Evolutionary conservation across 2,113 vertebrate genomes (phyloP), one percentile per base, ranked within the genome.

Genomic region (Cavia aperea): DNA sequence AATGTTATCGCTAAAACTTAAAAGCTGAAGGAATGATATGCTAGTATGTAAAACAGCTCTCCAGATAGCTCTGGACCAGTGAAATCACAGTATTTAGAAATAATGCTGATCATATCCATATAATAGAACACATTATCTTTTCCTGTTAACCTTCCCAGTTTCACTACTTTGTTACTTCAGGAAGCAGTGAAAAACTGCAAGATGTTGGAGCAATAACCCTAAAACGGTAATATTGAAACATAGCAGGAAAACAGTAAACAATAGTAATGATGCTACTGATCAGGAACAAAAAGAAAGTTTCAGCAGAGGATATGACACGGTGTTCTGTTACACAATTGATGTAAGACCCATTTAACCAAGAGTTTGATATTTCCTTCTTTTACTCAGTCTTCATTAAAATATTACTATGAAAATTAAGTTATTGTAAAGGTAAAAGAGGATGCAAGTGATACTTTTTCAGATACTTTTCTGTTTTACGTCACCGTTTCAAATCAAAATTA

Each of bases 291-390:
- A 68, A 81, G 14, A 54, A 68, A 81, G 14, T 19, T 89, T 79
- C 11, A 84, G 46, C 5, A 86, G 6, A 88, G 54, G 70, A 39
- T 33, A 54, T 29, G 26, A 92, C 29, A 36, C 7, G 23, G 11
- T 72, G 60, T 93, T 68, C 63, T 72, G 29, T 68, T 90, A 73
- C 46, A 88, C 51, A 90, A 51, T 90, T 75, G 85, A 81, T 82
- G 29, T 60, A 81, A 75, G 75, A 82, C 46, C 24, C 84, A 29
- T 72, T 92, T 81, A 83, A 66, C 16, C 19, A 54, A 82, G 51
- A 63, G 56, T 60, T 77, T 75, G 33, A 46, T 86, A 79, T 54
- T 56, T 78, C n/a, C 36, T 63, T 66, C 58, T 24, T 33, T 49
- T 62, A 31, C 10, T 18, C 23, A 60, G 33, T 8, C 26, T 88